These are phyloP conservation scores for Stercorarius parasiticus DNA, from an alignment of 2,113 vertebrate species.

Conservation along the genomic window DNA sequence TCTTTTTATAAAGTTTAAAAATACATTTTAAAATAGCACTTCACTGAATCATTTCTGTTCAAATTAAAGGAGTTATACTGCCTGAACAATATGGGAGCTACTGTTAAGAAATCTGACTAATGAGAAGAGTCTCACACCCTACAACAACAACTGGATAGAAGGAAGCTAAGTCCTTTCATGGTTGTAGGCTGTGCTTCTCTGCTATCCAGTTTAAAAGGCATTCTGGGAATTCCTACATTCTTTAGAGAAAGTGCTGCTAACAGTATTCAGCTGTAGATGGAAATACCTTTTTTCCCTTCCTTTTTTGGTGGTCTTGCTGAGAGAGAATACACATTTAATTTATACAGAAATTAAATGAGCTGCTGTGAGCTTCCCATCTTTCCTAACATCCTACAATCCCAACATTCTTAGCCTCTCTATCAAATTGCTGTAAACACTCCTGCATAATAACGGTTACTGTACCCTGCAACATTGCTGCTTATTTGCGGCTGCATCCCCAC, in stretches of 20 bases:
- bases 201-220: background rate
- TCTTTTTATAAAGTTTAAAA: background rate
- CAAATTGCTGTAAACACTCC: background rate
- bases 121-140: background rate
- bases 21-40: background rate
- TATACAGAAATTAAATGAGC: background rate
- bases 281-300: background rate
- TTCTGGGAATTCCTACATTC: background rate
- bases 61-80: background rate
- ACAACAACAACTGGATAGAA: background rate
- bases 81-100: background rate
- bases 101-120: background rate
- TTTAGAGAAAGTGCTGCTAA: background rate
- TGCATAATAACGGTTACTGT: background rate
- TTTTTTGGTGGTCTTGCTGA: background rate
- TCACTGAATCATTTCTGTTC: background rate
- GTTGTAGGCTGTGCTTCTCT: background rate
- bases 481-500: background rate
- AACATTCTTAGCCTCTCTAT: background rate
- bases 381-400: background rate
- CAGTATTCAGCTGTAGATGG: background rate
- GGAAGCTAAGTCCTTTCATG: background rate
- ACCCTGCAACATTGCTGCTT: background rate
- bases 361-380: background rate
- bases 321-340: background rate